These are phyloP conservation scores for Piscicola geometra DNA, from an alignment of 2,888 invertebrate genomes.

Conservation along the genomic window DNA sequence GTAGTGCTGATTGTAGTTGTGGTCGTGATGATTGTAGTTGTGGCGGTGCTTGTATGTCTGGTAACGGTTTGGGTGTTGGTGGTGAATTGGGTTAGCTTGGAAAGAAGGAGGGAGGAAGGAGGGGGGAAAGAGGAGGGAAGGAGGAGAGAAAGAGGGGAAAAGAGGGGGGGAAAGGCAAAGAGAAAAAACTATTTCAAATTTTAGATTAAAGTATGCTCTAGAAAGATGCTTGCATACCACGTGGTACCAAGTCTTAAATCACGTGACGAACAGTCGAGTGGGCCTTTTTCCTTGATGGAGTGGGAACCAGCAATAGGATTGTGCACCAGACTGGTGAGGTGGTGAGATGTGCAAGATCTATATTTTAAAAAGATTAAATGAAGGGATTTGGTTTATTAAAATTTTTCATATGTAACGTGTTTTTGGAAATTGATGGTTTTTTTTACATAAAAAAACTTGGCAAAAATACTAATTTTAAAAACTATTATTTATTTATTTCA, in stretches of 20 bases:
- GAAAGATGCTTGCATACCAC: not conserved
- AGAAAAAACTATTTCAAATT: too few relatives aligned
- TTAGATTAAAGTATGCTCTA: too few relatives aligned
- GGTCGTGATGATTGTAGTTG: too few relatives aligned
- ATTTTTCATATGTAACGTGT: too few relatives aligned
- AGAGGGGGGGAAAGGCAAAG: too few relatives aligned
- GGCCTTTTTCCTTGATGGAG: constrained; percentile 24
- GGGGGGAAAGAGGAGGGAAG: too few relatives aligned
- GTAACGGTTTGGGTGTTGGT: too few relatives aligned
- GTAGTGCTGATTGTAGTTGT: too few relatives aligned
- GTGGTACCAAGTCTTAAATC: not conserved
- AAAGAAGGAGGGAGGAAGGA: not conserved
- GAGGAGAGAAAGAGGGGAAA: too few relatives aligned
- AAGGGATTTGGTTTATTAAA: not conserved
- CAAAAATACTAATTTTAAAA: not conserved
- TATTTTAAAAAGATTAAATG: not conserved
- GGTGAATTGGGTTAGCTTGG: too few relatives aligned
- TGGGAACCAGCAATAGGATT: not conserved
- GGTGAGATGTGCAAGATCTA: not conserved
- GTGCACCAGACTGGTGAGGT: not conserved
- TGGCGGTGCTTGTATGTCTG: too few relatives aligned
- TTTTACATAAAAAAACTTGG: not conserved
- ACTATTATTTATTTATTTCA: not conserved
- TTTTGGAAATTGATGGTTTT: too few relatives aligned
- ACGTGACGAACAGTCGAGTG: not conserved